Evolutionary conservation across 2,797 vertebrate genomes (phyloP).

Genomic region (Ctenosaura bakeri): DNA sequence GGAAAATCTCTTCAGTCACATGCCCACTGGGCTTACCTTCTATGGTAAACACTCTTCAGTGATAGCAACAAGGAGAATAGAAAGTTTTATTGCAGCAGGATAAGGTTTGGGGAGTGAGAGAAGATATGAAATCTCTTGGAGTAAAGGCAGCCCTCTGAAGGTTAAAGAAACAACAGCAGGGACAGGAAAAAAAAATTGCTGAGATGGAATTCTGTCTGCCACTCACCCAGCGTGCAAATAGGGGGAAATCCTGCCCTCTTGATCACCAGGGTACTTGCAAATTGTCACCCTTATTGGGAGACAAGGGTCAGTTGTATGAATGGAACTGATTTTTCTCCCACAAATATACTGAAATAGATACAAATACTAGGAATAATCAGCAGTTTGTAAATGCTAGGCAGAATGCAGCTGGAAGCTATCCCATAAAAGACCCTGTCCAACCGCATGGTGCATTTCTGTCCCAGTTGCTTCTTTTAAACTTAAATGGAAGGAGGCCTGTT

Average conservation of each 20-base stretch:
- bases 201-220: background rate
- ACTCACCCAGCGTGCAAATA: background rate
- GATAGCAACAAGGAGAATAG: background rate
- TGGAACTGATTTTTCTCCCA: too few species aligned
- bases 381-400: background rate
- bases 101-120: background rate
- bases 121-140: background rate
- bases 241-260: background rate
- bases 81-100: background rate
- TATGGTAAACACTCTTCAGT: background rate
- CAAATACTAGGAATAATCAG: background rate
- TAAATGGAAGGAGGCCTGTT: background rate
- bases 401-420: background rate
- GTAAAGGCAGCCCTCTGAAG: slow-evolving; percentile 1
- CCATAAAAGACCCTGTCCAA: background rate
- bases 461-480: background rate
- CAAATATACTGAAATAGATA: too few species aligned
- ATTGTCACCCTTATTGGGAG: background rate
- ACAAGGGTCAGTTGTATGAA: background rate
- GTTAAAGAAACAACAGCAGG: background rate
- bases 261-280: background rate
- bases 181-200: background rate
- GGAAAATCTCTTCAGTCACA: background rate
- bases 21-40: background rate
- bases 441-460: background rate